Evolutionary conservation across 2,888 invertebrate species (phyloP).

Genomic region (Drosophila niveifrons): DNA sequence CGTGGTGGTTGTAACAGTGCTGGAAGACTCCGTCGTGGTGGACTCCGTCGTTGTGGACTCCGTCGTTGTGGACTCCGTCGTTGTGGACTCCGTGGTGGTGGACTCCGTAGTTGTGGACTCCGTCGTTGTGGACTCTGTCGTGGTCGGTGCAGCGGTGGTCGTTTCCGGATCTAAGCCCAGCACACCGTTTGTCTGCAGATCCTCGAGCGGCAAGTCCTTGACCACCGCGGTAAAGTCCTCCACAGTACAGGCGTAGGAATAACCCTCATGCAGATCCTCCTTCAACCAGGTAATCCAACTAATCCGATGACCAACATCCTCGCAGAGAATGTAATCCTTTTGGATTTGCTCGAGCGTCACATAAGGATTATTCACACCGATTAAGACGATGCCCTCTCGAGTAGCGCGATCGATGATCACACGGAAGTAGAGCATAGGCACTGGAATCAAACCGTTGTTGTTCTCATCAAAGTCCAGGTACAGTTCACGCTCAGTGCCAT

Average conservation of each 20-base stretch:
- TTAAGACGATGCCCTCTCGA: constrained; percentile 86
- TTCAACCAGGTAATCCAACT: constrained; percentile 78
- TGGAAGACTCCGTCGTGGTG: background rate
- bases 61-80: background rate
- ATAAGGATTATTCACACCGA: constrained; percentile 86
- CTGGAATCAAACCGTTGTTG: constrained; percentile 85
- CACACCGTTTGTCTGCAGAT: constrained; percentile 70
- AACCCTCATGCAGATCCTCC: constrained; percentile 73
- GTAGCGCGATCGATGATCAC: constrained; percentile 86
- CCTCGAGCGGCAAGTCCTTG: constrained; percentile 71
- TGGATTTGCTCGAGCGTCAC: constrained; percentile 69
- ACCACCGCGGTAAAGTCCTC: constrained; percentile 74
- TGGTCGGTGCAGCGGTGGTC: constrained; percentile 9
- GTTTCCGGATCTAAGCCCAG: constrained; percentile 64
- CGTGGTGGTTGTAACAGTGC: constrained; percentile 9
- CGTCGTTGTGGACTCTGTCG: background rate
- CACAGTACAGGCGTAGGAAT: constrained; percentile 79
- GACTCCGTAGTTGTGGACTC: background rate
- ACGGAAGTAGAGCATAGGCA: constrained; percentile 87
- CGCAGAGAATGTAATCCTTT: constrained; percentile 75
- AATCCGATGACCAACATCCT: constrained; percentile 74
- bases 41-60: background rate
- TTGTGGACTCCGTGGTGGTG: background rate
- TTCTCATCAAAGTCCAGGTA: constrained; percentile 83
- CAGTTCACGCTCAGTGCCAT: constrained; percentile 80